phyloP scores from a whole-genome alignment of 1,140 invertebrate genomes.

The Geopemphigus sp. region DNA sequence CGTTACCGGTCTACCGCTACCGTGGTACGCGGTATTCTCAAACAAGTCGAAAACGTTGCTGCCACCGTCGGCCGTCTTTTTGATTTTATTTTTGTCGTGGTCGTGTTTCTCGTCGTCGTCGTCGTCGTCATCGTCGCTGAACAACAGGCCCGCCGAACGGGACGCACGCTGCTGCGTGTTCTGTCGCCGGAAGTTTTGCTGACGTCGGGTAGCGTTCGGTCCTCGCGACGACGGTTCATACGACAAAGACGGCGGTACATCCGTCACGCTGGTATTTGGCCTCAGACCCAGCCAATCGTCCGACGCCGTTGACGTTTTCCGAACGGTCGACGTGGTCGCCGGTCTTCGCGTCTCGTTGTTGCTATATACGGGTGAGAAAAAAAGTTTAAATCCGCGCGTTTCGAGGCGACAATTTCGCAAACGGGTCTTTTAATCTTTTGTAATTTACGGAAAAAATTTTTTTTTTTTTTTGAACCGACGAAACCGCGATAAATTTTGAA shows the following conservation, averaged over 20 bases:
- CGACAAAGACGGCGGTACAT: neutral
- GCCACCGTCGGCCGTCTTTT: no score
- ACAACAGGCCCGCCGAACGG: constrained; percentile 27
- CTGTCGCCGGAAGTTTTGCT: constrained; percentile 10
- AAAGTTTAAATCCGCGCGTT: no score
- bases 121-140: constrained; percentile 24
- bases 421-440: no score
- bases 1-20: neutral
- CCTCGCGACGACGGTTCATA: constrained; percentile 27
- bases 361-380: no score
- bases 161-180: constrained; percentile 6
- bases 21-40: neutral
- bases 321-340: neutral
- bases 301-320: neutral
- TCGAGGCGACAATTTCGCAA: no score
- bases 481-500: no score
- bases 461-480: no score
- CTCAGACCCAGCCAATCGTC: constrained; percentile 36
- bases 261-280: neutral
- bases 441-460: no score
- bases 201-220: neutral
- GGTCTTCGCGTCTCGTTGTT: constrained; percentile 3
- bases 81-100: neutral
- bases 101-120: neutral
- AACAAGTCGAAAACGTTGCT: constrained; percentile 5